Evolutionary conservation across 2,888 invertebrate species (phyloP), one percentile per base, ranked within the genome.

Genomic region (Caenorhabditis parvicauda): DNA sequence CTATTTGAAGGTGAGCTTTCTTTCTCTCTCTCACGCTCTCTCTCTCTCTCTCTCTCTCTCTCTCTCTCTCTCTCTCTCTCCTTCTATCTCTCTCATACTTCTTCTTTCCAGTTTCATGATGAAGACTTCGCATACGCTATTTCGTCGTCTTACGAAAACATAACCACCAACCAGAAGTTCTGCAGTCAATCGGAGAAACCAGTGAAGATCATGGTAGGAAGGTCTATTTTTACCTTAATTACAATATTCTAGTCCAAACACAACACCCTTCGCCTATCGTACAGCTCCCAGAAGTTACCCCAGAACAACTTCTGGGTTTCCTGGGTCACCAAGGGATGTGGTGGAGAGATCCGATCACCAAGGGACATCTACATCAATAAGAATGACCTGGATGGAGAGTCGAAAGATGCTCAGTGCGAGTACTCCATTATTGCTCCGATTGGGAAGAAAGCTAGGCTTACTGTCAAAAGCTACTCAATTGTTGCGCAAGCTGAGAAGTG

Each of bases 291-390:
- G 6, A 41, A 47, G 22, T 51, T 55, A 37, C 67, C 66, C 6
- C 57, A 67, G 0, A 79, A 80, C 50, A 68, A 71, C 51, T 80
- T 80, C 67, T 80, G 76, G 76, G 52, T 80, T 22, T 67, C 67
- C 27, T 80, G 77, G 75, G 56, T 52, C 21, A 77, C 74, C 6
- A 43, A 72, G 4, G 79, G 76, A 35, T 78, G 78, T 51, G 71
- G 77, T 2, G 72, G 74, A 22, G 56, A 58, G 2, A 54, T 79
- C n/a, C 44, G n/a, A n/a, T 37, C 44, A 3, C 63, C 65, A 5
- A 45, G 63, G 7, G 25, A 43, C 7, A 28, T 79, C 27, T 27
- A 52, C 12, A 66, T 69, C 3, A 54, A 44, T 6, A 64, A 64
- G 46, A 53, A 59, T 7, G 32, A 64, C 39, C 62, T 74, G n/a